These are phyloP conservation scores for Hofmannophila pseudospretella DNA, from an alignment of 2,888 invertebrate species.

Conservation along the genomic window DNA sequence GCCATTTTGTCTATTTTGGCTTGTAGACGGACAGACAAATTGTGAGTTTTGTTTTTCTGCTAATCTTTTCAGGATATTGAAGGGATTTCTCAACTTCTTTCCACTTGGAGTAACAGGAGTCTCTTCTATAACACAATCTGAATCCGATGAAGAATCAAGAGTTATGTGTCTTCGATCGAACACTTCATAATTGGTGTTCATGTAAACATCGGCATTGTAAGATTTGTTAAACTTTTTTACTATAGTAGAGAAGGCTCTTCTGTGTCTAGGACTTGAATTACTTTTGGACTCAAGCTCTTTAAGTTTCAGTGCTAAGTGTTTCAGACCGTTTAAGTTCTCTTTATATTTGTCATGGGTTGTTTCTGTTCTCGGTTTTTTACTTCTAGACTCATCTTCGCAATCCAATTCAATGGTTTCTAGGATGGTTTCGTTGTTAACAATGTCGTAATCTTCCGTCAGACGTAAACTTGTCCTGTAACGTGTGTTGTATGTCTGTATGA, in stretches of 20 bases:
- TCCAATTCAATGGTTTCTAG: slow-evolving; percentile 58
- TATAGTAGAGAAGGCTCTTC: slow-evolving; percentile 50
- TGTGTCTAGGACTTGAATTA: slow-evolving; percentile 39
- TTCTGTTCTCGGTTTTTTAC: slow-evolving; percentile 33
- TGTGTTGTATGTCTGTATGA: slow-evolving; percentile 47
- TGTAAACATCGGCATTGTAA: slow-evolving; percentile 50
- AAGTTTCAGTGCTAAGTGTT: slow-evolving; percentile 40
- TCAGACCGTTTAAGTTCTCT: slow-evolving; percentile 40
- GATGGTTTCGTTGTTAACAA: slow-evolving; percentile 37
- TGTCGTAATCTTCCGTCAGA: slow-evolving; percentile 34
- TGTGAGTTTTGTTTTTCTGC: slow-evolving; percentile 28
- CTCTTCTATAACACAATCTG: slow-evolving; percentile 43
- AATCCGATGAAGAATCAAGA: slow-evolving; percentile 53
- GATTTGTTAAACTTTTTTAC: slow-evolving; percentile 57
- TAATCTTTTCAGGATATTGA: slow-evolving; percentile 49
- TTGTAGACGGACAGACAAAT: slow-evolving; percentile 11
- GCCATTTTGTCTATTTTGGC: slow-evolving; percentile 7
- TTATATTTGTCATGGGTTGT: slow-evolving; percentile 24
- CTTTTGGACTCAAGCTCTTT: slow-evolving; percentile 38
- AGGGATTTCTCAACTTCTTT: slow-evolving; percentile 58
- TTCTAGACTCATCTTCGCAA: slow-evolving; percentile 39
- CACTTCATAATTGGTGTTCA: slow-evolving; percentile 42
- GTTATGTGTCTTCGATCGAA: slow-evolving; percentile 42
- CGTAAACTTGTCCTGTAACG: slow-evolving; percentile 41
- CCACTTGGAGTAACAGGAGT: slow-evolving; percentile 17